Evolutionary conservation across 2,113 vertebrate species (phyloP), one percentile per base, ranked within the genome.

Genomic region (Barbus barbus): DNA sequence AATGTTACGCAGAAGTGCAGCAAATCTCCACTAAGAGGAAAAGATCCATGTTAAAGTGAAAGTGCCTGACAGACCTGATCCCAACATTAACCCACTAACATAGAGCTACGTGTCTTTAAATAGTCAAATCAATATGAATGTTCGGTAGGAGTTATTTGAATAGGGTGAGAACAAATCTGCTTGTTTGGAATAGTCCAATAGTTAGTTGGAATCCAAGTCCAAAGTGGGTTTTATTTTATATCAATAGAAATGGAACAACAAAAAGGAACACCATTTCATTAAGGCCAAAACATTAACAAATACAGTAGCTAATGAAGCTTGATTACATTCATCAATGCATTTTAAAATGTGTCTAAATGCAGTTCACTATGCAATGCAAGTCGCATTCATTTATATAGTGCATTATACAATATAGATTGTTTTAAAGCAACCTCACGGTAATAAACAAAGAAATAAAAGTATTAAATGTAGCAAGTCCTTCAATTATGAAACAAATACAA

Each of bases 1-100:
- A 86, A 77, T 61, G 73, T 63, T 84, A 80, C 33, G 73, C 91
- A 92, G 85, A 88, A 90, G 88, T 88, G 83, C 87, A 84, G 61
- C 81, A 89, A 90, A 84, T 88, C 85, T 90, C 87, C 84, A 86
- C 63, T 78, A 84, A 78, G 84, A 82, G 75, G 28, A 53, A 84
- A 63, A 82, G 84, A 84, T 76, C 44, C 79, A 69, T 22, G 82
- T 80, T 67, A 65, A 33, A 83, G 69, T 51, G 48, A 81, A 85
- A 67, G 75, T 83, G 74, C 24, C 56, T 53, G 22, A 63, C 51
- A 63, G 44, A 28, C 74, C 26, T 81, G 80, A 83, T 80, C 80
- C 46, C 61, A 80, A 51, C 26, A 24, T 83, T 60, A 85, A 71
- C 38, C 18, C 61, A 48, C 22, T 44, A 65, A 72, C n/a, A 61